These are phyloP conservation scores for Corythaeola cristata DNA, from an alignment of 2,113 vertebrate species.

Conservation along the genomic window DNA sequence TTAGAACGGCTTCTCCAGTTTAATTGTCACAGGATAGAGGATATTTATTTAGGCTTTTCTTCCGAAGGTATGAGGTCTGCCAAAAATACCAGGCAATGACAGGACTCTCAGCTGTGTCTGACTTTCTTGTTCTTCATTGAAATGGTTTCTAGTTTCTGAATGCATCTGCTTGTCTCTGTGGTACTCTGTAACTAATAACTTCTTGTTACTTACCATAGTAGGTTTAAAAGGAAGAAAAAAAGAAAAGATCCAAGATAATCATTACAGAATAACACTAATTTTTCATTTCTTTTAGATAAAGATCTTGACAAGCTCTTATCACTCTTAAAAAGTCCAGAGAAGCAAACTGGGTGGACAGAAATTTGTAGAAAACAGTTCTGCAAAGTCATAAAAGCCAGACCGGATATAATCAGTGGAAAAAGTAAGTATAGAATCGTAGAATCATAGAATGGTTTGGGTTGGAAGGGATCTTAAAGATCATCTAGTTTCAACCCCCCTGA, in stretches of 20 bases:
- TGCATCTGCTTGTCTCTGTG: neutral
- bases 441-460: too few relatives aligned
- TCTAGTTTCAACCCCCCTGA: too few relatives aligned
- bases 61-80: neutral
- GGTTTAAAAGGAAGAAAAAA: neutral
- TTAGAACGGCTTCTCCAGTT: neutral
- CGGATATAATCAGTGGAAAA: conserved; percentile 72
- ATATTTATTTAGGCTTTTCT: neutral
- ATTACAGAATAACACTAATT: neutral
- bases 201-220: neutral
- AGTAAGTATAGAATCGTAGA: conserved; percentile 72
- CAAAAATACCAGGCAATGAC: neutral
- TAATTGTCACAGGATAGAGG: neutral
- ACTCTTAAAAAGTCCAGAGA: conserved; percentile 67
- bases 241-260: neutral
- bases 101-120: neutral
- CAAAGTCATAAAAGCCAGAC: conserved; percentile 80
- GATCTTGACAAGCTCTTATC: conserved; percentile 80
- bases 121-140: neutral
- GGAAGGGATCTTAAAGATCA: too few relatives aligned
- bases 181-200: neutral
- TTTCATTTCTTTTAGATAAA: conserved; percentile 75
- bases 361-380: conserved; percentile 79
- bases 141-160: neutral
- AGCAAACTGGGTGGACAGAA: conserved; percentile 79